phyloP scores from a whole-genome alignment of 2,113 vertebrate genomes.

The Scopus umbretta region DNA sequence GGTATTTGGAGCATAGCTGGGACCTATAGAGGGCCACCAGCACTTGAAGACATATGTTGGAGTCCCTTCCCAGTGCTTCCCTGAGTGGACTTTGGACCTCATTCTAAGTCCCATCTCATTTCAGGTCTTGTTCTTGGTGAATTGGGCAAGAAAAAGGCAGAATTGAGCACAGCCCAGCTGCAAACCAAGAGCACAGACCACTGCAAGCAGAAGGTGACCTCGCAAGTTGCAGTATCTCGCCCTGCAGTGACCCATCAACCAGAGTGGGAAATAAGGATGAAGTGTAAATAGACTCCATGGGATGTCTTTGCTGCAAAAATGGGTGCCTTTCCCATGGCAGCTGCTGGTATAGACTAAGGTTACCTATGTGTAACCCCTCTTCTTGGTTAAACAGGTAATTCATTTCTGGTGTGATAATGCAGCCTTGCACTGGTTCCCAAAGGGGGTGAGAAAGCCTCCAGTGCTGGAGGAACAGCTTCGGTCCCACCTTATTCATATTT shows the following conservation, averaged over 20 bases:
- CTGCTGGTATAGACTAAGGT: neutral
- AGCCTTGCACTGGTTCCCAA: neutral
- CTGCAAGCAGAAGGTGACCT: neutral
- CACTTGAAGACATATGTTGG: rapidly evolving
- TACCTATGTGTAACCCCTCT: neutral
- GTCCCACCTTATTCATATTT: neutral
- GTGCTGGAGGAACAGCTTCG: neutral
- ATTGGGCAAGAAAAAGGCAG: neutral
- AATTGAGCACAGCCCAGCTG: neutral
- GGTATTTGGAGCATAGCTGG: neutral
- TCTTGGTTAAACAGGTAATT: neutral
- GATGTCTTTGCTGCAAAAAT: neutral
- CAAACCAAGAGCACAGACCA: neutral
- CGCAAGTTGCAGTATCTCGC: neutral
- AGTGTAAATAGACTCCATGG: neutral
- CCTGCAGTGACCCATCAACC: neutral
- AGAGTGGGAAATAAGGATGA: neutral
- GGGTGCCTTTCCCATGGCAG: neutral
- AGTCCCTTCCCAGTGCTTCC: neutral
- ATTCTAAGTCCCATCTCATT: neutral
- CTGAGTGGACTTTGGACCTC: neutral
- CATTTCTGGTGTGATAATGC: neutral
- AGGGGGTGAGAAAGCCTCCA: neutral
- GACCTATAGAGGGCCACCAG: neutral
- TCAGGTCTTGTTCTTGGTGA: neutral